Percentiles rank a stretch among this genome's conserved stretches.
Conservation (phyloP, 23 tunicate genomes). For the Phallusia fumigata region DNA sequence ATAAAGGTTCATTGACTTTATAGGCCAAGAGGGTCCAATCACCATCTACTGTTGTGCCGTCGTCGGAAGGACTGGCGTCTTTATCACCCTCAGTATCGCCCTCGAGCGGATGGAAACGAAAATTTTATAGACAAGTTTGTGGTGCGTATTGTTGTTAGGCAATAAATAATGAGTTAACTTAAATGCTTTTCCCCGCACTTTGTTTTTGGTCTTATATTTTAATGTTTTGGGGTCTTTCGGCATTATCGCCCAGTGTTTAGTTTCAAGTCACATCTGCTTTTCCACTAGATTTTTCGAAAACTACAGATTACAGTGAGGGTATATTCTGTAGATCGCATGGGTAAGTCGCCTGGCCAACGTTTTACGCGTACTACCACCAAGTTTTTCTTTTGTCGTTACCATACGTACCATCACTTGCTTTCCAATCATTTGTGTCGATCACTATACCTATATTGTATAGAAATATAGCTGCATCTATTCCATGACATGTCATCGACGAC, state of each 20-base stretch:
- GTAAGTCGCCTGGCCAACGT: too few species aligned
- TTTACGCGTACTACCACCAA: too few species aligned
- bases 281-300: too few species aligned
- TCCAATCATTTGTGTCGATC: background rate
- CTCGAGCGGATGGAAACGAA: slow-evolving; percentile 95
- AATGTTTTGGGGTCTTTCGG: too few species aligned
- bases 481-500: slow-evolving; percentile 4
- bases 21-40: slow-evolving; percentile 99
- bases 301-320: too few species aligned
- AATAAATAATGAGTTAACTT: too few species aligned
- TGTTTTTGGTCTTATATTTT: too few species aligned
- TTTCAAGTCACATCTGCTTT: too few species aligned
- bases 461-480: background rate
- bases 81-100: slow-evolving; percentile 90
- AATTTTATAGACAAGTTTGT: slow-evolving; percentile 96
- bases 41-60: slow-evolving; percentile 99
- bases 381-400: too few species aligned
- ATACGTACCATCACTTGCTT: background rate
- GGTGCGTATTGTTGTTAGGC: slow-evolving; percentile 21
- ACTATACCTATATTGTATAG: background rate
- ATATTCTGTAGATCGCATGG: too few species aligned
- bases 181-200: too few species aligned
- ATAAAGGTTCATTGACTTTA: slow-evolving; percentile 96
- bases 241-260: too few species aligned
- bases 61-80: slow-evolving; percentile 97